A percentile compares a stretch with the other conserved stretches of the same genome.
These are phyloP conservation scores for Dendrophyllia cribrosa DNA, from an alignment of 64 coral and sea anemone species.

Conservation along the genomic window DNA sequence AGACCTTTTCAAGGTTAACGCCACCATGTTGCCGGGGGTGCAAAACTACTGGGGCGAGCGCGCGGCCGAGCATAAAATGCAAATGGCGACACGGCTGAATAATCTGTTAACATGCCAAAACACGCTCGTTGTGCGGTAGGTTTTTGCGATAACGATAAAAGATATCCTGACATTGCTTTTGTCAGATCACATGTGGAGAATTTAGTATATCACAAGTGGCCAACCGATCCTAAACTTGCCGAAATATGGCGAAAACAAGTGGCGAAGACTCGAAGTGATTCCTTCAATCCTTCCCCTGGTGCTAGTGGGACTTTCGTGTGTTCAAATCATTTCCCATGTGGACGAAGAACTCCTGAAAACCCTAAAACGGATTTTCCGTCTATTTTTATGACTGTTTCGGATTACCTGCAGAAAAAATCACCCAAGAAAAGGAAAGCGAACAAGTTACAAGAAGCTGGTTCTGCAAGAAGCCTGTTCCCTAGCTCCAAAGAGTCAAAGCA, in stretches of 20 bases:
- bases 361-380: constrained; percentile 60
- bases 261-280: constrained; percentile 25
- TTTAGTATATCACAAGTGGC: neutral
- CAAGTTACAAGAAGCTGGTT: neutral
- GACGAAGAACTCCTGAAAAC: constrained; percentile 51
- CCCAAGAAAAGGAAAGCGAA: constrained; percentile 52
- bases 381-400: constrained; percentile 42
- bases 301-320: constrained; percentile 52
- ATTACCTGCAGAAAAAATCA: neutral
- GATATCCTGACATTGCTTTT: no score
- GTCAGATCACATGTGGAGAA: no score
- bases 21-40: no score
- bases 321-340: constrained; percentile 49
- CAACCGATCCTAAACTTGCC: neutral
- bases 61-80: no score
- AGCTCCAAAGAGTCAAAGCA: neutral
- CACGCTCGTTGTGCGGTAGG: no score
- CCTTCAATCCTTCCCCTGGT: constrained; percentile 38
- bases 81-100: no score
- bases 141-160: no score
- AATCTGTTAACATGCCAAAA: no score
- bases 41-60: no score
- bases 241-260: constrained; percentile 54
- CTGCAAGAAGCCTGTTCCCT: neutral
- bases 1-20: no score